These are phyloP conservation scores for Caretta caretta DNA, from an alignment of 2,113 vertebrate species.

Conservation along the genomic window DNA sequence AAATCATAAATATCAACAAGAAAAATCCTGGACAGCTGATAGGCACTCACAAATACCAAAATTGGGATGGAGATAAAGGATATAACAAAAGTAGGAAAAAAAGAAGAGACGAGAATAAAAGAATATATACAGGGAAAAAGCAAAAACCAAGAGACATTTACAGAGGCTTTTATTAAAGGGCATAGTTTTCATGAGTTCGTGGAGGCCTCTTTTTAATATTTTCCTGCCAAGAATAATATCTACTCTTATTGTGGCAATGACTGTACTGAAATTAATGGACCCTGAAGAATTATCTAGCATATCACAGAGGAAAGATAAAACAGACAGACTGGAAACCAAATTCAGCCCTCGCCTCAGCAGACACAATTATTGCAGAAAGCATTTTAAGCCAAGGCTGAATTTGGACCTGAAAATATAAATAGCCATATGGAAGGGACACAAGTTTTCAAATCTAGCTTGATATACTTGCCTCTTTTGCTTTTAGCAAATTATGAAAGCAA, in stretches of 20 bases:
- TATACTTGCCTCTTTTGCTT: not conserved
- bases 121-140: not conserved
- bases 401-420: not conserved
- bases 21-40: not conserved
- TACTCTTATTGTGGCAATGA: not conserved
- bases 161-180: not conserved
- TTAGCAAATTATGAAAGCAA: not conserved
- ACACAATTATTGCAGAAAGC: not conserved
- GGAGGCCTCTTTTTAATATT: not conserved
- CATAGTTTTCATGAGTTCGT: fast-evolving
- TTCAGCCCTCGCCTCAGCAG: not conserved
- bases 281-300: not conserved
- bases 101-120: not conserved
- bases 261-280: not conserved
- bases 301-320: not conserved
- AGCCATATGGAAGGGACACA: not conserved
- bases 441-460: not conserved
- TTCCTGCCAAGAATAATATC: not conserved
- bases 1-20: not conserved
- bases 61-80: not conserved
- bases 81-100: not conserved
- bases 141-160: not conserved
- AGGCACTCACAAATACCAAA: not conserved
- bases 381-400: not conserved
- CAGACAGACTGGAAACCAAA: not conserved